phyloP scores from a whole-genome alignment of 2,888 invertebrate genomes.

The Azorinus chamasolen region DNA sequence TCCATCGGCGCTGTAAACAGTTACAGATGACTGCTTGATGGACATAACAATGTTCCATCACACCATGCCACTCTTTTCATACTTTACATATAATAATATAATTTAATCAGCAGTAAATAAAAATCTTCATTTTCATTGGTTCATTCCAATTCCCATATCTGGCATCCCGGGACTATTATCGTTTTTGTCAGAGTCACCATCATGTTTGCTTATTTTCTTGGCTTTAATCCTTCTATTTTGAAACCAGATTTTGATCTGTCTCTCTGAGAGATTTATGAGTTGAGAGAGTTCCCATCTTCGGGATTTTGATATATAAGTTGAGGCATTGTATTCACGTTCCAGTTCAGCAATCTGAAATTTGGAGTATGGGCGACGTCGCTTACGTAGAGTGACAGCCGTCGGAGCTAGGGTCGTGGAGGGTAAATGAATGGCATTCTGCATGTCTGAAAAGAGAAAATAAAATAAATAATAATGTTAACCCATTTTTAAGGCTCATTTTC shows the following conservation, averaged over 20 bases:
- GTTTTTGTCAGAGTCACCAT: conserved; percentile 67
- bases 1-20: too few species aligned
- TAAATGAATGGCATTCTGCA: conserved; percentile 80
- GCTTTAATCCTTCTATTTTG: conserved; percentile 86
- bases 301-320: conserved; percentile 99
- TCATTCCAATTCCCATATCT: conserved; percentile 61
- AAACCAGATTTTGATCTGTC: conserved; percentile 86
- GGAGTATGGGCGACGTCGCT: conserved; percentile 99
- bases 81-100: too few species aligned
- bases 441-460: conserved; percentile 71
- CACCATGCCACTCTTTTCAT: too few species aligned
- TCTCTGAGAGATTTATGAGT: conserved; percentile 91
- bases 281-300: conserved; percentile 99
- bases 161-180: conserved; percentile 56
- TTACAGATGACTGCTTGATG: too few species aligned
- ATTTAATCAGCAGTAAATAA: conserved; percentile 49
- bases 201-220: conserved; percentile 82
- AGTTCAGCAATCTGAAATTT: conserved; percentile 98
- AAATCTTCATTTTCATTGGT: conserved; percentile 50
- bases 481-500: too few species aligned
- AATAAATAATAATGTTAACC: too few species aligned
- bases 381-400: conserved; percentile 87
- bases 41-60: too few species aligned
- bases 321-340: conserved; percentile 98
- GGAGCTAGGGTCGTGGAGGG: conserved; percentile 82